phyloP scores from a whole-genome alignment of 2,888 invertebrate species.

The Xanthia icteritia region DNA sequence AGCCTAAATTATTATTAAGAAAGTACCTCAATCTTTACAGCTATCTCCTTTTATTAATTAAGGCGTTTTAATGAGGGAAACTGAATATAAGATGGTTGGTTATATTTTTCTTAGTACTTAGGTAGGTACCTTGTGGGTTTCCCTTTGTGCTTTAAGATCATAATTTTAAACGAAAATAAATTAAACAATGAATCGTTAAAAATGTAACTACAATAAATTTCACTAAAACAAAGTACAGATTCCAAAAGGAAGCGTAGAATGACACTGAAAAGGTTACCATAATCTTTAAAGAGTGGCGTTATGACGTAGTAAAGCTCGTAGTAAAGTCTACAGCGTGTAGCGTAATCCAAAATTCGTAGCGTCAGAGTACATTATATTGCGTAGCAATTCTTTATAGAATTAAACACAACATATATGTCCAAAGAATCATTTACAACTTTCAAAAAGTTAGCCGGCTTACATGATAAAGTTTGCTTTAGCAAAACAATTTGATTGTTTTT shows the following conservation, averaged over 20 bases:
- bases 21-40: not conserved
- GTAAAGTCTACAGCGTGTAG: not conserved
- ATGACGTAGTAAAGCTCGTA: not conserved
- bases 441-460: not conserved
- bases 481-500: not conserved
- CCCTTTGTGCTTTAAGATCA: not conserved
- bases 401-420: not conserved
- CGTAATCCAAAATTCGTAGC: not conserved
- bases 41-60: constrained; percentile 9
- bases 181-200: not conserved
- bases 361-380: not conserved
- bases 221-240: not conserved
- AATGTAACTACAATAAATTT: not conserved
- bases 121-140: not conserved
- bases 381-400: not conserved
- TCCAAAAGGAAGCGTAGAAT: not conserved
- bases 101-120: not conserved
- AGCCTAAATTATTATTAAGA: not conserved
- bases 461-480: not conserved
- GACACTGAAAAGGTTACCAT: not conserved
- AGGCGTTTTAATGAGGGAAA: constrained; percentile 44
- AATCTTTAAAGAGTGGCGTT: too few relatives aligned
- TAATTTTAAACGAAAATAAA: not conserved
- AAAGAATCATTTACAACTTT: not conserved
- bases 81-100: constrained; percentile 16